These are phyloP conservation scores for Galago senegalensis DNA, from an alignment of 2,797 vertebrate genomes.

Conservation along the genomic window DNA sequence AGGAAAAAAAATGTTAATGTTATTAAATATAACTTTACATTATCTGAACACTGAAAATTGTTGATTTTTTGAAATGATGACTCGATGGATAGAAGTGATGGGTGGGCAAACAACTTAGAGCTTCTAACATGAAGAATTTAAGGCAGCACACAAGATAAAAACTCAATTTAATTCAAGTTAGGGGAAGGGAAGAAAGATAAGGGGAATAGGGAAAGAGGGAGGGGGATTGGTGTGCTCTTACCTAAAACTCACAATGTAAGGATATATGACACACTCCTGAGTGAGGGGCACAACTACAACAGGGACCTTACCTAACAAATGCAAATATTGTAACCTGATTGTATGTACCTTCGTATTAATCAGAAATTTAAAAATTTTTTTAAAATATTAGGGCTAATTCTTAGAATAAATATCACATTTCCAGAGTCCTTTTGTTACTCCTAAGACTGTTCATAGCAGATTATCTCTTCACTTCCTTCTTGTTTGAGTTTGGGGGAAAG, in stretches of 20 bases:
- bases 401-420: not conserved
- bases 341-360: no score
- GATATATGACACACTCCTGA: no score
- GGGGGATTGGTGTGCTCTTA: no score
- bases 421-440: not conserved
- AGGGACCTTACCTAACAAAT: no score
- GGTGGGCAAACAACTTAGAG: not conserved
- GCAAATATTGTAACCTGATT: no score
- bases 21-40: constrained; percentile 2
- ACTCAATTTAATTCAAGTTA: no score
- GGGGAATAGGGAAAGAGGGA: no score
- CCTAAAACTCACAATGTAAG: no score
- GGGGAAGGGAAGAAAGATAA: no score
- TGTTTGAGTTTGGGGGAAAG: not conserved
- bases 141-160: no score
- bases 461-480: not conserved
- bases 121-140: not conserved
- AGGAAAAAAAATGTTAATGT: not conserved
- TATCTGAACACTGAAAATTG: not conserved
- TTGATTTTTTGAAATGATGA: not conserved
- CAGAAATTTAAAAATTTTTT: no score
- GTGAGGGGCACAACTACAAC: no score
- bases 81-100: not conserved
- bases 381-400: not conserved
- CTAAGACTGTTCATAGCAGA: not conserved